Base-by-base conservation (phyloP, 2,797 vertebrate species). In the Tadarida brasiliensis region DNA sequence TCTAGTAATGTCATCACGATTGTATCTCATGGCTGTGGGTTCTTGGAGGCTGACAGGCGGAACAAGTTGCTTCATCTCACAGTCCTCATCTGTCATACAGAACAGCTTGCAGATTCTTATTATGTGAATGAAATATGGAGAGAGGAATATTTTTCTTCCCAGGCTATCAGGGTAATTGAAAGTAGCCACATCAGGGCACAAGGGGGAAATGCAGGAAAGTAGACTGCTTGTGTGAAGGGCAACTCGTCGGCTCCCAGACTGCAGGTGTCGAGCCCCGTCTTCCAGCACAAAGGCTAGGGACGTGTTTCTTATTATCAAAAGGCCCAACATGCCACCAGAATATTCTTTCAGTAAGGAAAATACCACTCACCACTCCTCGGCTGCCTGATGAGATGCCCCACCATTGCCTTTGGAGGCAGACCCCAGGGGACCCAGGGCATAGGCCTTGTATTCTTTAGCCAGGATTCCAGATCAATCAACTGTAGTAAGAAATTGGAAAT, bases 1-100 rank as follows among this genome's bases (percentile, higher is more conserved):
- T 87, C 92, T 74, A 24, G 54, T 78, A 93, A 98, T 98, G 98
- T 98, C 98, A 98, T 98, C 94, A 28, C 96, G 91, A 97, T 97
- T 95, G 97, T 87, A 80, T 98, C 98, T 98, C 54, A 54, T 96
- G 63, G 97, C 98, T 94, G 89, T 95, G 74, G 97, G 68, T 97
- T 98, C 97, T 94, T 82, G 92, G 97, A 97, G 88, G 94, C 97
- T 98, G 98, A 98, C 98, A 98, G 97, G 98, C 80, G 63, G 98
- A 98, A 98, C 98, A 97, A 98, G 98, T 97, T 97, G 94, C 97
- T 97, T 98, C 77, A 97, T 97, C 92, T 96, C 90, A 71, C 95
- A 71, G 89, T 96, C 96, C 97, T 98, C 98, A 97, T 98, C 98
- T 98, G 98, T 98, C 98, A 98, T 94, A 94, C 30, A 85, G 95